Percentiles rank a stretch among this genome's conserved stretches.
Conservation (phyloP, 2,797 vertebrate genomes). For the Neostethus bicornis region DNA sequence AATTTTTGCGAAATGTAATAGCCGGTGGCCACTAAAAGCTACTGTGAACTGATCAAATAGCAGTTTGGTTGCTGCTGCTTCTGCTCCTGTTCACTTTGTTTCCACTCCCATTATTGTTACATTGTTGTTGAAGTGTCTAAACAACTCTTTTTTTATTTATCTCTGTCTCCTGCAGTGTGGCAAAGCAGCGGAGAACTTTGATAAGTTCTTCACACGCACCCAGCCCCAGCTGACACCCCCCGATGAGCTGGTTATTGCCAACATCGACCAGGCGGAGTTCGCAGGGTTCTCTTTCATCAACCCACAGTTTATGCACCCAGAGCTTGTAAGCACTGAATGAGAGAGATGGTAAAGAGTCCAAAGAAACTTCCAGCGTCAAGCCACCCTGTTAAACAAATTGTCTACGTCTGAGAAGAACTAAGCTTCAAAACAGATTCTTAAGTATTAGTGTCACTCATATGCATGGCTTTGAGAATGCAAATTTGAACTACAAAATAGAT, state of each 20-base stretch:
- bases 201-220: constrained; percentile 96
- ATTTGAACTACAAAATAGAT: constrained; percentile 35
- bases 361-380: constrained; percentile 45
- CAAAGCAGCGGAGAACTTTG: constrained; percentile 95
- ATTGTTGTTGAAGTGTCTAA: constrained; percentile 6
- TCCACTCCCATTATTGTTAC: not conserved
- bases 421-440: constrained; percentile 37
- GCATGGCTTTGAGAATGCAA: constrained; percentile 40
- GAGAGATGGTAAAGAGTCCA: constrained; percentile 24
- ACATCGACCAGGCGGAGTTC: constrained; percentile 95
- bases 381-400: constrained; percentile 38
- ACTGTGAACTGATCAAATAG: constrained; percentile 14
- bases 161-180: constrained; percentile 82
- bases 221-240: constrained; percentile 93
- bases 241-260: constrained; percentile 93
- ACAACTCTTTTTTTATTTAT: constrained; percentile 5
- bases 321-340: constrained; percentile 80
- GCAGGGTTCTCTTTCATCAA: constrained; percentile 95
- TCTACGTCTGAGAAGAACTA: constrained; percentile 45
- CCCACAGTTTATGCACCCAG: constrained; percentile 86
- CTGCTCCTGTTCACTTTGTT: constrained; percentile 1
- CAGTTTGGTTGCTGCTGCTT: constrained; percentile 9
- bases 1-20: constrained; percentile 12
- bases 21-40: constrained; percentile 8
- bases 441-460: constrained; percentile 44